Evolutionary conservation across 2,888 invertebrate genomes (phyloP).

Genomic region (Trachelus stipa): DNA sequence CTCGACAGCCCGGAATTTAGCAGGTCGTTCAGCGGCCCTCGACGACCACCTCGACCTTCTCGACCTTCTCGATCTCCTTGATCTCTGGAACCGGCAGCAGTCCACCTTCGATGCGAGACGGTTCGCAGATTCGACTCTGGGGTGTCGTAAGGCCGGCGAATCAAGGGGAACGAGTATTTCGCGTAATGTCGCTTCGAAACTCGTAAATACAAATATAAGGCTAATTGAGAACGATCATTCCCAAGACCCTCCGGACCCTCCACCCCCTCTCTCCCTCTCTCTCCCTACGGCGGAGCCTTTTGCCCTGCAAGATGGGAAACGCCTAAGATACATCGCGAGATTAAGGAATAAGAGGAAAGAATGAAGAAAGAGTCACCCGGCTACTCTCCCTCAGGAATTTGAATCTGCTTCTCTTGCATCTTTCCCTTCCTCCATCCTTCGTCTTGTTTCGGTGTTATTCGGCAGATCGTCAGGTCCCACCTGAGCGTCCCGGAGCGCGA

Average conservation of each 20-base stretch:
- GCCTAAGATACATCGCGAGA: not conserved
- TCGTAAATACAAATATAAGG: constrained; percentile 47
- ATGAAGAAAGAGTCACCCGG: not conserved
- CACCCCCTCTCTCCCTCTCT: no score
- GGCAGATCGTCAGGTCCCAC: not conserved
- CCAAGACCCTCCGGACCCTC: not conserved
- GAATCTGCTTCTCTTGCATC: not conserved
- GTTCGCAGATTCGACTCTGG: not conserved
- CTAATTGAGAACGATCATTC: constrained; percentile 48
- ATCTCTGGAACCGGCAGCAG: not conserved
- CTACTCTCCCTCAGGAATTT: not conserved
- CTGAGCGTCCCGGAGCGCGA: no score
- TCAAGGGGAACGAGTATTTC: not conserved
- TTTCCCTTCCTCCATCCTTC: not conserved
- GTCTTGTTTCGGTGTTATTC: not conserved
- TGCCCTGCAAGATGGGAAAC: not conserved
- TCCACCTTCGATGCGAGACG: not conserved
- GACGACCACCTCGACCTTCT: not conserved
- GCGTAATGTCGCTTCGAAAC: not conserved
- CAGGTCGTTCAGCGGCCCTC: constrained; percentile 3
- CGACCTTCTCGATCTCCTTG: not conserved
- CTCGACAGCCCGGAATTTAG: constrained; percentile 30
- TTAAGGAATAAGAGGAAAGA: not conserved
- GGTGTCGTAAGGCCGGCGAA: not conserved
- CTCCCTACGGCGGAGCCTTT: not conserved